A percentile compares a stretch with the other conserved stretches of the same genome.
These are phyloP conservation scores for Charaxes varanes DNA, from an alignment of 1,140 invertebrate genomes.

Conservation along the genomic window DNA sequence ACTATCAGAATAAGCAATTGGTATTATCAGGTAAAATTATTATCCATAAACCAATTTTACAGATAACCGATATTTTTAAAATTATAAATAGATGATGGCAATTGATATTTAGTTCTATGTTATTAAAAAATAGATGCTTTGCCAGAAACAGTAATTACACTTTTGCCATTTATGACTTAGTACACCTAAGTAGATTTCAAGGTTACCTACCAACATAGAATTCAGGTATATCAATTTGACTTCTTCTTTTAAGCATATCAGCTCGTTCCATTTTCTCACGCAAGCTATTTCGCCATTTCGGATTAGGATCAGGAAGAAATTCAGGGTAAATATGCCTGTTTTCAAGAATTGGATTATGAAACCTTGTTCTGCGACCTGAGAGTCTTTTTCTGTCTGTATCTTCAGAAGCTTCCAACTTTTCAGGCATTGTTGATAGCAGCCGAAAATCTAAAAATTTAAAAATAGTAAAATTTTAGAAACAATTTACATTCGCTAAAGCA, in stretches of 20 bases:
- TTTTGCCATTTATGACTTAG: too few species aligned
- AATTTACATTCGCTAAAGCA: neutral
- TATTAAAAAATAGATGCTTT: too few species aligned
- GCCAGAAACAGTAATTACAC: too few species aligned
- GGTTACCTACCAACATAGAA: slow-evolving; percentile 97
- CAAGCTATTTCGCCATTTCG: slow-evolving; percentile 84
- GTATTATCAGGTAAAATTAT: too few species aligned
- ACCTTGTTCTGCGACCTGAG: slow-evolving; percentile 21
- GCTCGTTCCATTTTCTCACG: slow-evolving; percentile 91
- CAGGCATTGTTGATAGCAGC: slow-evolving; percentile 40
- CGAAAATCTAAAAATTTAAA: slow-evolving; percentile 38
- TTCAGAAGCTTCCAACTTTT: slow-evolving; percentile 31
- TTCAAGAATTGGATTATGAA: slow-evolving; percentile 50
- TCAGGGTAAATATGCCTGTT: slow-evolving; percentile 92
- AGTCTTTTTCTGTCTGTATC: slow-evolving; percentile 21
- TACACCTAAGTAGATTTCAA: too few species aligned
- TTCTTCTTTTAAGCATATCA: slow-evolving; percentile 93
- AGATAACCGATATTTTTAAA: too few species aligned
- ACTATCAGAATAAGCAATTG: too few species aligned
- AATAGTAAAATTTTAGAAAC: neutral
- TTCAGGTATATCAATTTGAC: slow-evolving; percentile 92
- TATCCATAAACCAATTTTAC: too few species aligned
- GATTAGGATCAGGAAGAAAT: slow-evolving; percentile 92
- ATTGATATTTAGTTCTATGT: too few species aligned
- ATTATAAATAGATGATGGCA: too few species aligned